These are phyloP conservation scores for Spondyliosoma cantharus DNA, from an alignment of 2,797 vertebrate genomes.

Conservation along the genomic window DNA sequence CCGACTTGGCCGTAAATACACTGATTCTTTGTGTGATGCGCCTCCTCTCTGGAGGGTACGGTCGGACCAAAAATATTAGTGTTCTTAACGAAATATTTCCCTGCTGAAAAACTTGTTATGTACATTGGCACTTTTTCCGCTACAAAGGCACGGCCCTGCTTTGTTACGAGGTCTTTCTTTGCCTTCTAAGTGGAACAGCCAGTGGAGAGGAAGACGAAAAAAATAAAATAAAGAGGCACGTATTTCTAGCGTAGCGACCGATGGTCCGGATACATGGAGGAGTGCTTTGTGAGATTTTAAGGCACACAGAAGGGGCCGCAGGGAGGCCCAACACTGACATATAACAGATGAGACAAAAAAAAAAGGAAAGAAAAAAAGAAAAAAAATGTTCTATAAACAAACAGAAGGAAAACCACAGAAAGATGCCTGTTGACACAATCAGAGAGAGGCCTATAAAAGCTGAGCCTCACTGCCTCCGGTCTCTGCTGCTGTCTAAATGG, in stretches of 20 bases:
- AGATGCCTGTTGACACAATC: slow-evolving; percentile 71
- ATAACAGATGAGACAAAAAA: slow-evolving; percentile 65
- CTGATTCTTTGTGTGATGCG: slow-evolving; percentile 61
- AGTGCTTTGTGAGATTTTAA: slow-evolving; percentile 52
- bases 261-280: slow-evolving; percentile 36
- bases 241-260: slow-evolving; percentile 25
- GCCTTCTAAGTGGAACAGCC: slow-evolving; percentile 36
- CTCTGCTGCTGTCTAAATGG: slow-evolving; percentile 73
- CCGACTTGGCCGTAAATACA: slow-evolving; percentile 46
- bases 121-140: slow-evolving; percentile 66
- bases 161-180: slow-evolving; percentile 40
- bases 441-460: slow-evolving; percentile 65
- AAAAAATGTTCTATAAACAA: slow-evolving; percentile 60
- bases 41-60: slow-evolving; percentile 54
- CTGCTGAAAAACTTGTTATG: slow-evolving; percentile 69
- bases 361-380: slow-evolving; percentile 10
- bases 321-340: slow-evolving; percentile 57
- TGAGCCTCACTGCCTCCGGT: slow-evolving; percentile 54
- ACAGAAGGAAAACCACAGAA: slow-evolving; percentile 64
- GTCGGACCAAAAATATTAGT: slow-evolving; percentile 65
- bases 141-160: slow-evolving; percentile 50
- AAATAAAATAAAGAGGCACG: slow-evolving; percentile 4
- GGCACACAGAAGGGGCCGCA: slow-evolving; percentile 44
- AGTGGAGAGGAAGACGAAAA: slow-evolving; percentile 33
- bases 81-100: slow-evolving; percentile 64